Conservation (phyloP, 23 tunicate genomes). For the Aplidium turbinatum region DNA sequence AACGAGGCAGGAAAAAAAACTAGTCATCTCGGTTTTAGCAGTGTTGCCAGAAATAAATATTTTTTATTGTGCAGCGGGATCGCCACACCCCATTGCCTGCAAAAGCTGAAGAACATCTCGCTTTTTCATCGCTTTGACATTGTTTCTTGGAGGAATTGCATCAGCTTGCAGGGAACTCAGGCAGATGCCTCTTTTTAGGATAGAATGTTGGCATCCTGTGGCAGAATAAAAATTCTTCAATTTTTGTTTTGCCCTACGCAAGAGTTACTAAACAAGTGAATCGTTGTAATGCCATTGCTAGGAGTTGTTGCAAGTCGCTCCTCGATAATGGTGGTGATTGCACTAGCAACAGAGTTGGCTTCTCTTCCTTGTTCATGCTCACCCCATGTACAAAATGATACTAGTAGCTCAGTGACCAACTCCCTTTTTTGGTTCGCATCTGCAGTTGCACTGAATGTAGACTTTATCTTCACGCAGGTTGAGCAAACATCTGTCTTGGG, state of each 20-base stretch:
- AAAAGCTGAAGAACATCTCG: slow-evolving; percentile 24
- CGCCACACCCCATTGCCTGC: slow-evolving; percentile 11
- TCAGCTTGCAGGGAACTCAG: background rate
- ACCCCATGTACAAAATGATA: slow-evolving; percentile 14
- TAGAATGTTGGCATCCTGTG: slow-evolving; percentile 11
- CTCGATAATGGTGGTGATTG: slow-evolving; percentile 2
- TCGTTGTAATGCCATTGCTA: background rate
- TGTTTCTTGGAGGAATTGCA: slow-evolving; percentile 5
- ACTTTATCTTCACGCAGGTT: slow-evolving; percentile 12
- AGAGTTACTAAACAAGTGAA: slow-evolving; percentile 6
- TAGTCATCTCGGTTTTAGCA: too few species aligned
- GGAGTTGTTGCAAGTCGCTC: slow-evolving; percentile 15
- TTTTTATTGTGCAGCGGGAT: too few species aligned
- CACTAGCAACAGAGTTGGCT: slow-evolving; percentile 20
- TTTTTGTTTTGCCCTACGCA: slow-evolving; percentile 6
- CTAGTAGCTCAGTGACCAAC: slow-evolving; percentile 23
- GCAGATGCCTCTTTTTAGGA: slow-evolving; percentile 6
- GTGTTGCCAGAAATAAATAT: too few species aligned
- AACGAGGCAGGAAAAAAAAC: too few species aligned
- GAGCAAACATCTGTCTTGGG: slow-evolving; percentile 14
- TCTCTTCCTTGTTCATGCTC: slow-evolving; percentile 25
- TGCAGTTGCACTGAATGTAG: slow-evolving; percentile 7
- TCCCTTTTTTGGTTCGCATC: slow-evolving; percentile 8
- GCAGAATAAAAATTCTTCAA: slow-evolving; percentile 2
- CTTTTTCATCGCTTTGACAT: slow-evolving; percentile 11